Evolutionary conservation across 92 coral and sea anemone genomes (phyloP), one percentile per base, ranked within the genome.

Genomic region (Ricordea florida): DNA sequence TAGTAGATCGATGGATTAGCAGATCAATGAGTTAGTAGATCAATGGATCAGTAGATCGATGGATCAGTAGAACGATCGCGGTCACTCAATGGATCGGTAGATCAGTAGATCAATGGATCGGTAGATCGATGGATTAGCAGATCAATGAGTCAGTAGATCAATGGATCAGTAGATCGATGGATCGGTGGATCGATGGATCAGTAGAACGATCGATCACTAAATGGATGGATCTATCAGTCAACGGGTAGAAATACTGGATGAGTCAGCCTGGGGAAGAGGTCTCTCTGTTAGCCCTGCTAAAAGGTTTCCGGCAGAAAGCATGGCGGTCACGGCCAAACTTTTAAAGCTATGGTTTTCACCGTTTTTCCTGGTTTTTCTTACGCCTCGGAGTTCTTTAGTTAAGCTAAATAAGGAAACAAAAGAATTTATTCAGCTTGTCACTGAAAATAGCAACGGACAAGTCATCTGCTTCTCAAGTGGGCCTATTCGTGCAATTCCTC

Each of bases 401-500:
- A 42, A 74, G 21, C 50, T 61, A 26, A 60, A 74, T 50, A 31
- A 74, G 21, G 51, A 60, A 17, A 53, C 80, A 34, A 73, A 57
- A 45, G 44, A 62, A 26, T 74, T 74, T 58, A 60, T 74, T 30
- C 31, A 59, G 48, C 26, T 59, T 57, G 45, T 45, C 23, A 52
- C 59, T 27, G 45, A 73, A 58, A 73, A 73, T 25, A 18, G 13
- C 34, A 29, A 56, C 60, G 29, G 20, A 27, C 40, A 66, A 11
- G 64, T 32, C 27, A 44, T 32, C 27, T 47, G 33, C 4, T 31
- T 68, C 24, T 48, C 45, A 35, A 55, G 41, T 32, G 76, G 76
- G 52, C 58, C 76, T 41, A 28, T 49, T 68, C 44, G 74, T 30
- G 74, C 78, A 38, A 33, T 50, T 69, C 76, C 66, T 46, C 65